phyloP scores from a whole-genome alignment of 2,797 vertebrate genomes.

The Phaenicophaeus curvirostris region DNA sequence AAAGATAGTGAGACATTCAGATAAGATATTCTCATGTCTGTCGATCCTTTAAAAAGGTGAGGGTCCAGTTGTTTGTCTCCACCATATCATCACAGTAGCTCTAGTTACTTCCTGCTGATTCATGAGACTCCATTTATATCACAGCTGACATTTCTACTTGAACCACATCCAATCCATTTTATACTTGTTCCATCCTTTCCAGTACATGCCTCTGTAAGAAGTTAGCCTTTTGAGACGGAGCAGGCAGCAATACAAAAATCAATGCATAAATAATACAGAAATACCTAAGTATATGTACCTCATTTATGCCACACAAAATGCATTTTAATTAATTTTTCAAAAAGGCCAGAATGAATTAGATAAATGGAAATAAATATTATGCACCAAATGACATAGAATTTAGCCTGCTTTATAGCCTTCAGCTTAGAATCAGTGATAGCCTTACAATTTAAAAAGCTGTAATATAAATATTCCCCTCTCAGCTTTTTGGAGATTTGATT shows the following conservation, averaged over 20 bases:
- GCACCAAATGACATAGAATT: not conserved
- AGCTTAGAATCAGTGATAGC: not conserved
- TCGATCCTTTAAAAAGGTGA: not conserved
- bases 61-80: not conserved
- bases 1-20: not conserved
- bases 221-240: conserved; percentile 26
- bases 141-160: conserved; percentile 47
- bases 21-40: not conserved
- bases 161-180: conserved; percentile 64
- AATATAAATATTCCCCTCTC: not conserved
- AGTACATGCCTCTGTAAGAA: conserved; percentile 13
- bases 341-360: conserved; percentile 16
- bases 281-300: conserved; percentile 16
- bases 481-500: conserved; percentile 10
- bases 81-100: not conserved
- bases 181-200: conserved; percentile 35
- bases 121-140: conserved; percentile 19
- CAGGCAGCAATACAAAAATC: conserved; percentile 54
- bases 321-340: conserved; percentile 53
- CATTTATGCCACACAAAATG: conserved; percentile 39
- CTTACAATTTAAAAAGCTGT: conserved; percentile 5
- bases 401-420: not conserved
- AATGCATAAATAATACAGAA: conserved; percentile 62
- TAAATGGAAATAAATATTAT: conserved; percentile 28
- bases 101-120: conserved; percentile 27